A percentile compares a stretch with the other conserved stretches of the same genome.
These are phyloP conservation scores for Crioceris asparagi DNA, from an alignment of 2,888 invertebrate species.

Conservation along the genomic window DNA sequence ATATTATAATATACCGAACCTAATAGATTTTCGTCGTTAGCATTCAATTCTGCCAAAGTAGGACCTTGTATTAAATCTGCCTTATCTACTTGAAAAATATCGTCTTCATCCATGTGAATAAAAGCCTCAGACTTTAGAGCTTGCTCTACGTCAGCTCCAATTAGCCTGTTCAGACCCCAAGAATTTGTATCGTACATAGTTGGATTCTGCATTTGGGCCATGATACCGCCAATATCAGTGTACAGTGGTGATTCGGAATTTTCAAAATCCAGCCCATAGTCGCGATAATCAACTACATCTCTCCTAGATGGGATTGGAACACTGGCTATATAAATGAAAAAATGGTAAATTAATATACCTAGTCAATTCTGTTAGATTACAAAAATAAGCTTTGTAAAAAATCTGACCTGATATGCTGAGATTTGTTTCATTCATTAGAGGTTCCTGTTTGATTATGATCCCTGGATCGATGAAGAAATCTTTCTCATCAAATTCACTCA, in stretches of 20 bases:
- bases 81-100: conserved; percentile 82
- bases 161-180: conserved; percentile 36
- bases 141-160: conserved; percentile 25
- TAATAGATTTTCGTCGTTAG: conserved; percentile 70
- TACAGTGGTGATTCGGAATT: conserved; percentile 45
- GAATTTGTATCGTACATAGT: conserved; percentile 37
- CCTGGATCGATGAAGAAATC: conserved; percentile 53
- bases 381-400: too few species aligned
- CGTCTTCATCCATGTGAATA: conserved; percentile 73
- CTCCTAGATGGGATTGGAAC: conserved; percentile 53
- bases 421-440: conserved; percentile 37
- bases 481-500: conserved; percentile 54
- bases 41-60: conserved; percentile 75
- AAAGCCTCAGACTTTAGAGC: conserved; percentile 48
- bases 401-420: conserved; percentile 41
- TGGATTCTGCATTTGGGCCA: conserved; percentile 28
- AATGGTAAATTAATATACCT: too few species aligned
- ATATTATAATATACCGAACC: conserved; percentile 34
- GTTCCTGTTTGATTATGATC: conserved; percentile 54
- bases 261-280: conserved; percentile 48
- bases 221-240: conserved; percentile 31
- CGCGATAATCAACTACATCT: conserved; percentile 37
- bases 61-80: conserved; percentile 73
- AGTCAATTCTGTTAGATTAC: too few species aligned
- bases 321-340: too few species aligned